Evolutionary conservation across 2,888 invertebrate species (phyloP).

Genomic region (Crossocerus cetratus): DNA sequence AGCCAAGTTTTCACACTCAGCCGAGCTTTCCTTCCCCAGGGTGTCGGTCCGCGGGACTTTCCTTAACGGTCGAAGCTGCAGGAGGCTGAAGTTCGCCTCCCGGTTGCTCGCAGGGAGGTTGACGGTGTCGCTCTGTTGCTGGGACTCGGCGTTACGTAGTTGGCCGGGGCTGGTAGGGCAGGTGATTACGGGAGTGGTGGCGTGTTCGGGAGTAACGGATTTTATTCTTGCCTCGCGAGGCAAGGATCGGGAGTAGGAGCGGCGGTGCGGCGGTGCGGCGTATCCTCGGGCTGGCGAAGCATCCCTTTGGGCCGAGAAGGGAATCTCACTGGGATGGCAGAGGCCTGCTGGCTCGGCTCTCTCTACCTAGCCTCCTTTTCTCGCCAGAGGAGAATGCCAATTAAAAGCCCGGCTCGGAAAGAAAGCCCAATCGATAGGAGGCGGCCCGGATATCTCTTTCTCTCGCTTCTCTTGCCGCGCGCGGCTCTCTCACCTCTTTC

Average conservation of each 20-base stretch:
- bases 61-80: too few species aligned
- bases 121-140: too few species aligned
- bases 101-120: too few species aligned
- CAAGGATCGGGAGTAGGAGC: constrained; percentile 40
- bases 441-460: constrained; percentile 66
- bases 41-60: too few species aligned
- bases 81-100: too few species aligned
- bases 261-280: too few species aligned
- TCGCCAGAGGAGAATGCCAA: constrained; percentile 76
- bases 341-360: too few species aligned
- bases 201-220: constrained; percentile 17
- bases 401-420: constrained; percentile 75
- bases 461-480: constrained; percentile 59
- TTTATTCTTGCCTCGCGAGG: constrained; percentile 31
- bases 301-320: constrained; percentile 50
- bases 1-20: too few species aligned
- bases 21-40: too few species aligned
- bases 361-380: constrained; percentile 59
- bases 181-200: constrained; percentile 6
- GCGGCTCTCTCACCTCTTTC: constrained; percentile 57
- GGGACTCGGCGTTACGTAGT: constrained; percentile 2
- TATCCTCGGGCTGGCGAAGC: constrained; percentile 16
- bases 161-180: too few species aligned
- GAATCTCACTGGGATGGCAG: too few species aligned
- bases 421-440: constrained; percentile 75